Conservation (phyloP, 2,113 vertebrate species). For the Orycteropus afer region DNA sequence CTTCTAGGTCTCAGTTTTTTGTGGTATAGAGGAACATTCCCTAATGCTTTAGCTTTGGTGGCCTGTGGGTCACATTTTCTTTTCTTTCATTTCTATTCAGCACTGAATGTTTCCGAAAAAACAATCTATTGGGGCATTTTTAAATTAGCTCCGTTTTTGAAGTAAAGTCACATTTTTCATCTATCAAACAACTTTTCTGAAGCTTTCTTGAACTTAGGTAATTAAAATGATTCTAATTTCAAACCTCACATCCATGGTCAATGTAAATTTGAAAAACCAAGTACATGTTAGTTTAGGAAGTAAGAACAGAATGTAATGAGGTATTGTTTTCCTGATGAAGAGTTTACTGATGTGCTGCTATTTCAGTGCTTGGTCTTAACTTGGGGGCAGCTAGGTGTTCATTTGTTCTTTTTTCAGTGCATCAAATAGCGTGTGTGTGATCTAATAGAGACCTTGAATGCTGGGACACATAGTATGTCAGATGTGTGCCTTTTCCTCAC, state of each 20-base stretch:
- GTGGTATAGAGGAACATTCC: background rate
- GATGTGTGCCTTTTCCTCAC: background rate
- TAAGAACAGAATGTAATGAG: background rate
- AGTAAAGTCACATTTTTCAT: constrained; percentile 48
- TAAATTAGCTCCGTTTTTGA: constrained; percentile 19
- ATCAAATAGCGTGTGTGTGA: background rate
- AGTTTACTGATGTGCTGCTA: background rate
- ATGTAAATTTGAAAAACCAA: constrained; percentile 38
- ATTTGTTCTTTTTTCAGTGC: constrained; percentile 8
- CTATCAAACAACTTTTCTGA: constrained; percentile 31
- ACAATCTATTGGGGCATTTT: constrained; percentile 12
- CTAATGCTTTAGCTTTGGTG: background rate
- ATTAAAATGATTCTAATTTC: constrained; percentile 52
- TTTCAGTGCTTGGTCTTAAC: background rate
- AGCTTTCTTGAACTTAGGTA: constrained; percentile 45
- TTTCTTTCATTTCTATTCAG: constrained; percentile 34
- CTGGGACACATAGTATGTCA: background rate
- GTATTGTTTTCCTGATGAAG: background rate
- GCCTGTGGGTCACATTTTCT: background rate
- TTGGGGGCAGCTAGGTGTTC: background rate
- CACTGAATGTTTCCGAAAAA: constrained; percentile 39
- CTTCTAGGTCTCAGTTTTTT: constrained; percentile 56
- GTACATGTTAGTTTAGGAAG: background rate
- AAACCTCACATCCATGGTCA: background rate
- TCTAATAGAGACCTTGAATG: background rate